Evolutionary conservation across 1,140 invertebrate genomes (phyloP).

Genomic region (Tigriopus japonicus): DNA sequence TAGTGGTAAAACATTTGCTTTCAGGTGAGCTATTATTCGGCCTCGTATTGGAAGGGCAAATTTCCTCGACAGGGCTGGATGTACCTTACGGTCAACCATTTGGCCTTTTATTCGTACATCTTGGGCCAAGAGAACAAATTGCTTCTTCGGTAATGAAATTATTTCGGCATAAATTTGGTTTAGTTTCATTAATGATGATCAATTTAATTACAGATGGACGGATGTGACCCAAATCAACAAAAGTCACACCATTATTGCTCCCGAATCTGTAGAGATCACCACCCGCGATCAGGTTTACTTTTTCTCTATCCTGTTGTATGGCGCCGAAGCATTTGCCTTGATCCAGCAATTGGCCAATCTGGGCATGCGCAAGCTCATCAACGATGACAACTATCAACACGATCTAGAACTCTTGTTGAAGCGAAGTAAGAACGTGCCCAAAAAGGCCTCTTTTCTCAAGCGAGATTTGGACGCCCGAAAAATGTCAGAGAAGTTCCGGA

Average conservation of each 20-base stretch:
- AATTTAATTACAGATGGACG: conserved; percentile 34
- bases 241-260: conserved; percentile 53
- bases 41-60: conserved; percentile 76
- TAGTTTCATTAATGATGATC: background rate
- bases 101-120: conserved; percentile 89
- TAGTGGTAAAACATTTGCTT: background rate
- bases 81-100: conserved; percentile 83
- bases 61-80: conserved; percentile 85
- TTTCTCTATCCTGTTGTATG: conserved; percentile 71
- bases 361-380: conserved; percentile 50
- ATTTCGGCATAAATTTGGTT: conserved; percentile 26
- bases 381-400: conserved; percentile 32
- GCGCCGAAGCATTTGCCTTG: conserved; percentile 61
- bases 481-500: conserved; percentile 50
- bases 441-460: conserved; percentile 70
- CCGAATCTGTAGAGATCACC: conserved; percentile 62
- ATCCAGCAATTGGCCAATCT: conserved; percentile 92
- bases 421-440: conserved; percentile 54
- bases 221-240: conserved; percentile 51
- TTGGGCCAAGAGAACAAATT: conserved; percentile 75
- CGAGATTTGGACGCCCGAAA: conserved; percentile 83
- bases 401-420: conserved; percentile 21
- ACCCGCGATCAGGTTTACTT: conserved; percentile 62
- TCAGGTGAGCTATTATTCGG: conserved; percentile 29
- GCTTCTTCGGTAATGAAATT: conserved; percentile 47